Base-by-base conservation (phyloP, 2,888 invertebrate species). In the Macropis europaea region DNA sequence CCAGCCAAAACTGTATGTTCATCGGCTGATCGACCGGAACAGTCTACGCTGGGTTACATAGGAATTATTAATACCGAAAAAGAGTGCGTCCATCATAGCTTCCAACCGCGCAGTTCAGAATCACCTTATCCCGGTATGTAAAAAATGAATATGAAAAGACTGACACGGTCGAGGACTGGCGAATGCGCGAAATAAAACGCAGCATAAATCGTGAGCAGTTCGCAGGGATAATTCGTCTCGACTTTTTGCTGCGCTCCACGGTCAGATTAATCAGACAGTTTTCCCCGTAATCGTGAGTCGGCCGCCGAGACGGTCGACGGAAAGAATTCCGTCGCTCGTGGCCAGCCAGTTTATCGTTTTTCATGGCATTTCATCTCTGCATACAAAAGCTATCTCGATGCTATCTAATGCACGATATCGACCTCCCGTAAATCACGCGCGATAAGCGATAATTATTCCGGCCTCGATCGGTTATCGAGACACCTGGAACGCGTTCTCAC, bases 381-480 rank as follows among this genome's bases (percentile, higher is more conserved):
- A 2, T 28, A 9, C 15, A 50, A 56, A 43, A 24, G 42, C 57
- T 34, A 17, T 36, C 36, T 6, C 42, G 47, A 64, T 60, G 50
- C 40, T 57, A 54, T 64, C 4, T n/a, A 0, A 6, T 17, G 24
- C 3, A 17, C 24, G 60, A 50, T 47, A 42, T 38, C 40, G 50
- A 47, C 34, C 52, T 28, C 7, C 17, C 34, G 11, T 67, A 66
- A 71, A 66, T 74, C 47, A 74, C 26, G 34, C 32, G 7, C 40
- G 43, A 67, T 71, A 62, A 62, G 60, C 47, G 34, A 52, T 45
- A 43, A 76, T 76, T 60, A 60, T 50, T 24, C 19, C 34, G 36
- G 47, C 19, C 26, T 15, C 48, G 40, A 73, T 57, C 68, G 43
- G 45, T 60, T 60, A 56, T 60, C 22, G 1, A 5, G 11, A 17